Evolutionary conservation across 1,140 invertebrate species (phyloP).

Genomic region (Drosophila kanapiae): DNA sequence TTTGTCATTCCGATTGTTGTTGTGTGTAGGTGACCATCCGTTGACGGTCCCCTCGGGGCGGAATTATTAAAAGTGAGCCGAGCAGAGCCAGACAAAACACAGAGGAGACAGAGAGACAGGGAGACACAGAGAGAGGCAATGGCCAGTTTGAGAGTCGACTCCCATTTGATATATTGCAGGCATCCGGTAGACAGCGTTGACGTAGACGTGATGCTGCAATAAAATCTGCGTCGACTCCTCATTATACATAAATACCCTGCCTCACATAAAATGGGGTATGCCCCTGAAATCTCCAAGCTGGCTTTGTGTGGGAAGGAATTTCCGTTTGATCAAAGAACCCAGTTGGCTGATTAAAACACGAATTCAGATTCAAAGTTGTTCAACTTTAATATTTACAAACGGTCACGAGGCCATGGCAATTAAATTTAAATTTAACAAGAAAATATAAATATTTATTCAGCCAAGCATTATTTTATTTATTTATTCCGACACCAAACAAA

Average conservation of each 20-base stretch:
- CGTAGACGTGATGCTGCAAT: conserved; percentile 79
- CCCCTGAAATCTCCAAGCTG: not conserved
- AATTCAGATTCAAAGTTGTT: conserved; percentile 1
- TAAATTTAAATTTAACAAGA: conserved; percentile 13
- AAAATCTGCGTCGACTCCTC: conserved; percentile 62
- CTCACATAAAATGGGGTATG: conserved; percentile 17
- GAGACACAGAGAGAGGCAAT: conserved; percentile 26
- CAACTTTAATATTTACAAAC: conserved; percentile 18
- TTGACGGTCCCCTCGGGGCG: conserved; percentile 46
- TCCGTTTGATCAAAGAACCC: conserved; percentile 1
- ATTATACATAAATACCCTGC: conserved; percentile 50
- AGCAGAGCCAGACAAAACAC: conserved; percentile 25
- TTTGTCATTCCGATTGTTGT: conserved; percentile 55
- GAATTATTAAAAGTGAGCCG: conserved; percentile 77
- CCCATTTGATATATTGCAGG: conserved; percentile 80
- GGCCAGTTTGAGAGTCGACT: conserved; percentile 38
- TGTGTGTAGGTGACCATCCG: conserved; percentile 71
- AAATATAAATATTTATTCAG: conserved; percentile 9
- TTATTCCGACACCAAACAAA: conserved; percentile 11
- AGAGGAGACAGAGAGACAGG: not conserved
- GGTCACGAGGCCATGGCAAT: conserved; percentile 17
- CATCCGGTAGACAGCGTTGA: conserved; percentile 71
- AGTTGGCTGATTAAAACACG: conserved; percentile 1
- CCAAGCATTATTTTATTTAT: conserved; percentile 9
- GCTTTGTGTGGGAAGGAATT: conserved; percentile 9